Conservation (phyloP, 2,113 vertebrate species). For the Pelmatolapia mariae region DNA sequence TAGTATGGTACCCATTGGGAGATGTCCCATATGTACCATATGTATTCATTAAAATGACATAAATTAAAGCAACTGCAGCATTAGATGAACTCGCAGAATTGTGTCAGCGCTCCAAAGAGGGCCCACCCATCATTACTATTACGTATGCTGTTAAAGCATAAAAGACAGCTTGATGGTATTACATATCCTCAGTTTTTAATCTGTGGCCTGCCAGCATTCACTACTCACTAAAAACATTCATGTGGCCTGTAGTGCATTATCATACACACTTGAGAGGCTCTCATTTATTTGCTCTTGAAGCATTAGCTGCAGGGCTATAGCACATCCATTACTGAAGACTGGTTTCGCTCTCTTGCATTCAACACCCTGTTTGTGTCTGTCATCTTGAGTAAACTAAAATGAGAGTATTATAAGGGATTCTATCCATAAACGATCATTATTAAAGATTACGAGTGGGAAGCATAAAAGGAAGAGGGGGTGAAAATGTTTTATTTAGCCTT, state of each 20-base stretch:
- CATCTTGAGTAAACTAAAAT: conserved; percentile 16
- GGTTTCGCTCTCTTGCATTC: neutral
- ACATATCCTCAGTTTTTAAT: conserved; percentile 28
- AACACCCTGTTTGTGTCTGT: neutral
- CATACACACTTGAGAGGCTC: conserved; percentile 21
- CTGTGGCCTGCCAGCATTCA: conserved; percentile 1
- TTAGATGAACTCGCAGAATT: conserved; percentile 11
- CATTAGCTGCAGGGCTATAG: conserved; percentile 21
- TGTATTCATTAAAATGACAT: conserved; percentile 50
- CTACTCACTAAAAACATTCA: conserved; percentile 10
- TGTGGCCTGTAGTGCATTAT: conserved; percentile 17
- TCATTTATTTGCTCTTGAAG: conserved; percentile 45
- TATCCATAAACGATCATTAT: neutral
- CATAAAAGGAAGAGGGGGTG: neutral
- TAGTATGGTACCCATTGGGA: neutral
- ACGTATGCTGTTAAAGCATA: conserved; percentile 16
- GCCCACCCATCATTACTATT: conserved; percentile 19
- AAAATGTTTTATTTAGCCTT: neutral
- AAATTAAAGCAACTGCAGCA: conserved; percentile 37
- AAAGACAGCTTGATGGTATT: conserved; percentile 36
- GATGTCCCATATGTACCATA: neutral
- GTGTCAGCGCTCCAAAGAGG: neutral
- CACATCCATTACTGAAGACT: conserved; percentile 16
- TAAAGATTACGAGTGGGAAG: neutral
- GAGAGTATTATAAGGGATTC: neutral